Percentiles rank a stretch among this genome's conserved stretches.
These are phyloP conservation scores for Pantherophis guttatus DNA, from an alignment of 2,113 vertebrate genomes.

Conservation along the genomic window DNA sequence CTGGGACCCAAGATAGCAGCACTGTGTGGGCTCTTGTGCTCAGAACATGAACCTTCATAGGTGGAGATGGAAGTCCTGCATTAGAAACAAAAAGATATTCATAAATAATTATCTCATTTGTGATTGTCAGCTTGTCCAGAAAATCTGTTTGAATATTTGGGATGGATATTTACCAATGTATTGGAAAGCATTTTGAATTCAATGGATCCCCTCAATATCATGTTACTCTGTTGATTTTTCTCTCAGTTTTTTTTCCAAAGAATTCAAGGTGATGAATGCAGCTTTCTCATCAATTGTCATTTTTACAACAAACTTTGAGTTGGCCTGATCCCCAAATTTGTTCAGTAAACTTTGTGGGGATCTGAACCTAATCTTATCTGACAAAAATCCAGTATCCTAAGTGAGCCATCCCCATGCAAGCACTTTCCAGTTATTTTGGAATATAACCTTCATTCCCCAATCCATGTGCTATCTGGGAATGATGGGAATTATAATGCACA, in stretches of 20 bases:
- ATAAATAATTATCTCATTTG: neutral
- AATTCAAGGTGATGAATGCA: neutral
- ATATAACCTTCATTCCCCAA: neutral
- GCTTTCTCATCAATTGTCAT: neutral
- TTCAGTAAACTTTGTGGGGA: neutral
- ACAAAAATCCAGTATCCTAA: neutral
- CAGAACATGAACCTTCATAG: slow-evolving; percentile 58
- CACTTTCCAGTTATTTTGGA: neutral
- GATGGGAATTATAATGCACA: neutral
- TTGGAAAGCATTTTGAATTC: neutral
- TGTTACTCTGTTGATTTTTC: neutral
- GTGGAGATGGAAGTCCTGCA: slow-evolving; percentile 66
- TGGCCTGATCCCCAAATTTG: neutral
- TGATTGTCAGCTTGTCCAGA: neutral
- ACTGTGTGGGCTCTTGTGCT: slow-evolving; percentile 74
- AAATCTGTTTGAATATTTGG: neutral
- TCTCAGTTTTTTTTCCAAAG: neutral
- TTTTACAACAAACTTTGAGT: neutral
- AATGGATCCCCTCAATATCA: neutral
- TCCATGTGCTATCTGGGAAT: neutral
- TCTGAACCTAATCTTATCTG: neutral
- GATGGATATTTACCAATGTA: neutral
- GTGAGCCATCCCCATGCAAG: neutral
- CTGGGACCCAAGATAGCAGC: slow-evolving; percentile 81
- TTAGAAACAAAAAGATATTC: slow-evolving; percentile 16